Conservation (phyloP, 2,888 invertebrate genomes). For the Drosophila hamatofila region DNA sequence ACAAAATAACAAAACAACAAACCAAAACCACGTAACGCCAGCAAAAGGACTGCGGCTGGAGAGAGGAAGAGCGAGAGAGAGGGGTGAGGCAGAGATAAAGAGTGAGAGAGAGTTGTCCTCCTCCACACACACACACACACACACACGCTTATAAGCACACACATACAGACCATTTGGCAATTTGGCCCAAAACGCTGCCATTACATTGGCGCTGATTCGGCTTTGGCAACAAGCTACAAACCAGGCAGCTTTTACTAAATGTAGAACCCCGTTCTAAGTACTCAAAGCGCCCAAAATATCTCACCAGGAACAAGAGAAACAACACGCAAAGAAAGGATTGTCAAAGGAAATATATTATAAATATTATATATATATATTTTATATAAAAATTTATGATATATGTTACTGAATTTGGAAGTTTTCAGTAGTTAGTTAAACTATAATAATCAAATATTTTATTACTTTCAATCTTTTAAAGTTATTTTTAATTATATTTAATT, state of each 20-base stretch:
- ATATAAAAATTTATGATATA: too few relatives aligned
- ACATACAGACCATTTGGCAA: constrained; percentile 49
- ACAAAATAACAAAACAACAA: constrained; percentile 69
- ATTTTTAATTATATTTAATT: too few relatives aligned
- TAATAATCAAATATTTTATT: too few relatives aligned
- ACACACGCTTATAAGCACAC: constrained; percentile 3
- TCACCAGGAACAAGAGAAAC: not conserved
- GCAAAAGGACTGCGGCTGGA: constrained; percentile 29
- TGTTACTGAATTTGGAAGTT: too few relatives aligned
- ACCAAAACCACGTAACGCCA: constrained; percentile 63
- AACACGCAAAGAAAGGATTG: not conserved
- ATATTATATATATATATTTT: too few relatives aligned
- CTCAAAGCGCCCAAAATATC: constrained; percentile 7
- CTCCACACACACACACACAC: constrained; percentile 19
- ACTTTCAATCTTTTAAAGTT: too few relatives aligned
- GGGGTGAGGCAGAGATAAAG: not conserved
- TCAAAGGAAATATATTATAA: too few relatives aligned
- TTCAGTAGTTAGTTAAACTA: too few relatives aligned
- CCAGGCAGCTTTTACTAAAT: constrained; percentile 35
- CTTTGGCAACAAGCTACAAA: constrained; percentile 23
- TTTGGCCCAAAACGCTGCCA: constrained; percentile 59
- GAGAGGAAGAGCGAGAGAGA: not conserved
- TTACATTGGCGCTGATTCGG: constrained; percentile 50
- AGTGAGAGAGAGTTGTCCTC: not conserved
- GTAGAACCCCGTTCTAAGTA: constrained; percentile 41